A percentile compares a stretch with the other conserved stretches of the same genome.
Evolutionary conservation across 2,113 vertebrate genomes (phyloP).

Genomic region (Sylvicapra grimmia): DNA sequence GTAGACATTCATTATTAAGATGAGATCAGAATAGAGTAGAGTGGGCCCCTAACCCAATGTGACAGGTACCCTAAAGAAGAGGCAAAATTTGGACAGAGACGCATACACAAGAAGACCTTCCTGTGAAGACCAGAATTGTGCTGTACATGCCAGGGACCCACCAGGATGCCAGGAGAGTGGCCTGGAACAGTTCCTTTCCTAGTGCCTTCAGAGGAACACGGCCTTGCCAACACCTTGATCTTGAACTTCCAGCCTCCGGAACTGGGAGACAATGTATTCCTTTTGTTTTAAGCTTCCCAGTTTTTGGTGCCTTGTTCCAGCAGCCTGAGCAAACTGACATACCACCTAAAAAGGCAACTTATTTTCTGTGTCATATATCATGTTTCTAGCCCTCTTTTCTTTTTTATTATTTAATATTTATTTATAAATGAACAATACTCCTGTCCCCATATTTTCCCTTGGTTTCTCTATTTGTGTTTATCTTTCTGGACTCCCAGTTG

Average conservation of each 20-base stretch:
- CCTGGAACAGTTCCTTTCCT: neutral
- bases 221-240: neutral
- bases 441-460: neutral
- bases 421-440: neutral
- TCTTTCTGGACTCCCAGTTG: neutral
- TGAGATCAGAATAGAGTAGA: neutral
- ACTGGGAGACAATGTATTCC: neutral
- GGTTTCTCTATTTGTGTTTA: neutral
- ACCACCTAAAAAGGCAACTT: neutral
- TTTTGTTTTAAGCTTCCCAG: neutral
- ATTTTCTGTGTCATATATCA: neutral
- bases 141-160: too few relatives aligned
- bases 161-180: neutral
- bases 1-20: neutral
- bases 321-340: neutral
- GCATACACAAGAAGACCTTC: neutral
- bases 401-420: neutral
- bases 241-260: neutral
- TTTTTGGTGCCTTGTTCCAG: neutral
- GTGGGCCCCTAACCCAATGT: neutral
- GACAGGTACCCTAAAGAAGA: neutral
- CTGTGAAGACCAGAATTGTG: neutral
- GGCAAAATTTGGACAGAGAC: neutral
- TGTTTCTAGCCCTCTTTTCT: neutral
- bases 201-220: fast-evolving